Evolutionary conservation across 1,140 invertebrate genomes (phyloP), one percentile per base, ranked within the genome.

Genomic region (Neotoxoptera formosana): DNA sequence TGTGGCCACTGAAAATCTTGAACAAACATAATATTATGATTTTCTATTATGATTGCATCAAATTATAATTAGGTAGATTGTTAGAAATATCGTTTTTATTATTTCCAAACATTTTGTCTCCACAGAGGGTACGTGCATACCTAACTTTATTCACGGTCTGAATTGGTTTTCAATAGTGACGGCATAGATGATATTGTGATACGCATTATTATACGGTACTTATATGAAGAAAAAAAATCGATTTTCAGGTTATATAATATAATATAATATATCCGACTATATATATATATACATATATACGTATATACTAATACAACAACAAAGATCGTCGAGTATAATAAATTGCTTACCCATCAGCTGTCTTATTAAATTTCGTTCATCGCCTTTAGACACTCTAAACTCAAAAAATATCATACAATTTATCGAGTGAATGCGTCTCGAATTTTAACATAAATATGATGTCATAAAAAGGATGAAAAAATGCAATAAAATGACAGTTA

Each of bases 401-500:
- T 48, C 34, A 36, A 87, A 51, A 89, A n/a, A 53, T 53, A 53
- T 25, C n/a, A 23, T 36, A 36, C 47, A 36, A 36, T 89, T 89
- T 89, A 53, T 89, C 21, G n/a, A 89, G 9, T 48, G 45, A 47
- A 48, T 87, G 30, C 47, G n/a, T 14, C 25, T 88, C 11, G 25
- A 89, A 53, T 53, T 89, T 89, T 23, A 34, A 53, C 45, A n/a
- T 51, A 34, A 88, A 88, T 34, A 88, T 34, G 0, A 34, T 25
- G 8, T 25, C 7, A 53, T 30, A 48, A n/a, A 48, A 53, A 2
- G 3, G 14, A 89, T 8, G 34, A 89, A 89, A 48, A 81, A 89
- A 48, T 34, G 17, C 14, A 48, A 87, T n/a, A 48, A 41, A 56
- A 89, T 88, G 87, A 53, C 87, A 36, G 87, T 89, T 89, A 36